Conservation (phyloP, 2,797 vertebrate species). For the Mormyrops attenuatus region DNA sequence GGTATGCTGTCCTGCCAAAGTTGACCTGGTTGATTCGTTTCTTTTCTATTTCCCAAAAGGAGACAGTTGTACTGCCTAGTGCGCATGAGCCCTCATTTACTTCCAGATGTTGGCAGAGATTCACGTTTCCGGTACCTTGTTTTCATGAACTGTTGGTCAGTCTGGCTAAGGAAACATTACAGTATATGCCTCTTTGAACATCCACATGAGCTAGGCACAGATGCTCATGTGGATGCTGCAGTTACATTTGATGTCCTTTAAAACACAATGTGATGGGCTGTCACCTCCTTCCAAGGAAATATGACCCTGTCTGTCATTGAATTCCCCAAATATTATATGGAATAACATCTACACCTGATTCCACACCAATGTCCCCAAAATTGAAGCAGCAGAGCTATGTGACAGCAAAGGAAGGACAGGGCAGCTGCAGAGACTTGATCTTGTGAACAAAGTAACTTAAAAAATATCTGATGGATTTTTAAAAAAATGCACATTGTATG, state of each 20-base stretch:
- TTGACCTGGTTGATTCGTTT: background rate
- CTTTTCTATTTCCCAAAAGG: background rate
- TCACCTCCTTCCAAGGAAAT: background rate
- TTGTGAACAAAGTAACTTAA: background rate
- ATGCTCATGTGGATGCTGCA: background rate
- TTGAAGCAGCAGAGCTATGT: background rate
- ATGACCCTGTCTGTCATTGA: background rate
- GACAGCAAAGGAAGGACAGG: background rate
- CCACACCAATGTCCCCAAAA: background rate
- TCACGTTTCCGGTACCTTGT: background rate
- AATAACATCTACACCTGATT: background rate
- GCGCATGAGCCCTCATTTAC: background rate
- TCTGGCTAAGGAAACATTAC: background rate
- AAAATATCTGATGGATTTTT: background rate
- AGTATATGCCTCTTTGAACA: too few relatives aligned
- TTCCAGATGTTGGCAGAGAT: background rate
- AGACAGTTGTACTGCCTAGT: background rate
- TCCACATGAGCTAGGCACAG: background rate
- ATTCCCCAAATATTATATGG: background rate
- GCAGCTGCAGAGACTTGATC: background rate
- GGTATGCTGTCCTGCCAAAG: conserved; percentile 56
- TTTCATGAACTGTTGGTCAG: background rate
- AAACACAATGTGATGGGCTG: background rate
- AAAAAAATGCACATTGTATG: background rate
- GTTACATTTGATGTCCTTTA: background rate